phyloP scores from a whole-genome alignment of 2,888 invertebrate genomes.

The Aquatica leii region DNA sequence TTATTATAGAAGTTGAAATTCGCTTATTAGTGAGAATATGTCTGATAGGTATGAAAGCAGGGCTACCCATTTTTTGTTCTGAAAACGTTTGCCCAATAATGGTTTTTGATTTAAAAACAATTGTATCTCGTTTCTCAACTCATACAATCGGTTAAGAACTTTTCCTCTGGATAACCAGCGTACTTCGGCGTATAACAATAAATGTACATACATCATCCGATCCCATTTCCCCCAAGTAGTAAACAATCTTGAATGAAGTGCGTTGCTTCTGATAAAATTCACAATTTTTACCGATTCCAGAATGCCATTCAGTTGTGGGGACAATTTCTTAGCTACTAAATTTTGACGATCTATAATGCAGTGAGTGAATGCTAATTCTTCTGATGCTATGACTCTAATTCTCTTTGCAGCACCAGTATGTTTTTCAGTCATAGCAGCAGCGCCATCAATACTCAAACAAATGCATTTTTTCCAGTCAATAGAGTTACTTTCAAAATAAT shows the following conservation, averaged over 20 bases:
- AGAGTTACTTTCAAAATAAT: conserved; percentile 31
- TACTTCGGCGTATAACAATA: conserved; percentile 45
- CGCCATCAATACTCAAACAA: conserved; percentile 33
- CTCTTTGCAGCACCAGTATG: conserved; percentile 27
- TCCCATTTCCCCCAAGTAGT: conserved; percentile 41
- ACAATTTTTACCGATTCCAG: conserved; percentile 44
- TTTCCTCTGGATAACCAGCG: too few relatives aligned
- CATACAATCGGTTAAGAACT: too few relatives aligned
- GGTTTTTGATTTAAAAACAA: conserved; percentile 26
- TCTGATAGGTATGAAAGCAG: not conserved
- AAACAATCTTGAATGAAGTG: conserved; percentile 45
- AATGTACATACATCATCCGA: conserved; percentile 40
- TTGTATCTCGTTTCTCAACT: conserved; percentile 41
- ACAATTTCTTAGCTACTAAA: conserved; percentile 44
- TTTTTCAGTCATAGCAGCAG: conserved; percentile 26
- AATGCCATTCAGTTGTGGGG: conserved; percentile 43
- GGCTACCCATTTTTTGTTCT: not conserved
- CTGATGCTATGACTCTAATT: conserved; percentile 16
- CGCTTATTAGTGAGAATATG: not conserved
- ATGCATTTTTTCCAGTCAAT: conserved; percentile 35
- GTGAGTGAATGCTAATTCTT: too few relatives aligned
- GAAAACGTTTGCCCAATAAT: not conserved
- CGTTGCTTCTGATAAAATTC: conserved; percentile 45
- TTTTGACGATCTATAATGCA: conserved; percentile 45
- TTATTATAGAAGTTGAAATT: not conserved